phyloP scores from a whole-genome alignment of 2,113 vertebrate species.

The Syngnathus scovelli region DNA sequence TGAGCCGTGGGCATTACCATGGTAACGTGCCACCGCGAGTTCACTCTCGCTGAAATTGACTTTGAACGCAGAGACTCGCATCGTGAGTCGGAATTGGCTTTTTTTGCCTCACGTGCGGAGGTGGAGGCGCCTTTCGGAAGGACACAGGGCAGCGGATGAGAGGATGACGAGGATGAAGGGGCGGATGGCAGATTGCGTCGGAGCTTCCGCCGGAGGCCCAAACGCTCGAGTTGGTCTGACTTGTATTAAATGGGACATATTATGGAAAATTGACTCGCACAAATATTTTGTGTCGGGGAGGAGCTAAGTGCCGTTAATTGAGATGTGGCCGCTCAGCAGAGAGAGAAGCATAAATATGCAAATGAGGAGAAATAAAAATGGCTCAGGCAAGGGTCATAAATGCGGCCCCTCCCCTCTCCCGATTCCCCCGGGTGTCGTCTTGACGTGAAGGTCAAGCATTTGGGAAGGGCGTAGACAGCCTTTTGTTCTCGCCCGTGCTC shows the following conservation, averaged over 20 bases:
- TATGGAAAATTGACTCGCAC: no score
- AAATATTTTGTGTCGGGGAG: no score
- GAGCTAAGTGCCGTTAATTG: no score
- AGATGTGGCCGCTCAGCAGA: not conserved
- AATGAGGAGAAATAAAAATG: conserved; percentile 28
- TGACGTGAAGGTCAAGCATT: not conserved
- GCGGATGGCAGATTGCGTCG: conserved; percentile 44
- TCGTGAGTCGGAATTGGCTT: not conserved
- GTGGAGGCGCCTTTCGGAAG: not conserved
- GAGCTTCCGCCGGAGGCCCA: conserved; percentile 42
- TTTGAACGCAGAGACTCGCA: not conserved
- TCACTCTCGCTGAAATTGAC: not conserved
- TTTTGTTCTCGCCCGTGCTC: not conserved
- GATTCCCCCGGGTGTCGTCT: not conserved
- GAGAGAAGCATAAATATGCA: conserved; percentile 18
- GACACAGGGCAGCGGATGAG: conserved; percentile 22
- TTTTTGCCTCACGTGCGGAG: not conserved
- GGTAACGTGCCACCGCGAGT: conserved; percentile 37
- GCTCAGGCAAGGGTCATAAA: conserved; percentile 6
- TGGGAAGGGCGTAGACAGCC: not conserved
- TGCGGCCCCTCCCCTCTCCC: not conserved
- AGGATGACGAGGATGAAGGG: conserved; percentile 27
- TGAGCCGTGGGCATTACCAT: conserved; percentile 42
- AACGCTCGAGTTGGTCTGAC: not conserved
- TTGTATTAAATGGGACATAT: no score